phyloP scores from a whole-genome alignment of 2,797 vertebrate genomes.

The Aldrovandia affinis region DNA sequence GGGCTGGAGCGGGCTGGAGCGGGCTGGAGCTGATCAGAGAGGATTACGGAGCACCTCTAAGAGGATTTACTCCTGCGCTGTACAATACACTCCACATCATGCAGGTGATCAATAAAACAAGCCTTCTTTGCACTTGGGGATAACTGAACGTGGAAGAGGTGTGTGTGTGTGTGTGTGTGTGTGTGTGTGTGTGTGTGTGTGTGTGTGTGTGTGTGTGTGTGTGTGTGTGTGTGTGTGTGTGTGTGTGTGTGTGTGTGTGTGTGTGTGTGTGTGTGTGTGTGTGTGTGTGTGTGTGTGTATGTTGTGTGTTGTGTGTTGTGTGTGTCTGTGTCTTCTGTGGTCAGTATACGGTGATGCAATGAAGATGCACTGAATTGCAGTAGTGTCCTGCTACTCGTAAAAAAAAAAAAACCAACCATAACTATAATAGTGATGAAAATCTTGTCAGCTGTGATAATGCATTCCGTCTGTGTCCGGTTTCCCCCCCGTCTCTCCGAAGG shows the following conservation, averaged over 20 bases:
- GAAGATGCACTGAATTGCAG: too few species aligned
- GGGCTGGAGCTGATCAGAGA: neutral
- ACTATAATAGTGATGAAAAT: too few species aligned
- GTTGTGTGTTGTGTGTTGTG: too few species aligned
- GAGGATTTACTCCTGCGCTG: neutral
- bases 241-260: neutral
- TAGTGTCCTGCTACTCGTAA: neutral
- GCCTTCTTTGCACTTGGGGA: neutral
- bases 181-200: neutral
- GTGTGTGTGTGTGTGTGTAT: too few species aligned
- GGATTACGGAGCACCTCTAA: slow-evolving; percentile 3
- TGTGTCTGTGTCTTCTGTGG: neutral
- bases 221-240: neutral
- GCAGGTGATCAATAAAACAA: slow-evolving; percentile 11
- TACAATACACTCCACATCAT: neutral
- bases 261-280: too few species aligned
- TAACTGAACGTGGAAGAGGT: neutral
- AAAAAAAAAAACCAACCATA: slow-evolving; percentile 2
- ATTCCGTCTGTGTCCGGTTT: neutral
- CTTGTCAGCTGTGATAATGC: too few species aligned
- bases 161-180: neutral
- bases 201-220: neutral
- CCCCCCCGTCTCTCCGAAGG: neutral
- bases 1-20: too few species aligned
- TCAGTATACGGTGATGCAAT: neutral